phyloP scores from a whole-genome alignment of 2,113 vertebrate genomes.

The Motacilla tschutschensis region DNA sequence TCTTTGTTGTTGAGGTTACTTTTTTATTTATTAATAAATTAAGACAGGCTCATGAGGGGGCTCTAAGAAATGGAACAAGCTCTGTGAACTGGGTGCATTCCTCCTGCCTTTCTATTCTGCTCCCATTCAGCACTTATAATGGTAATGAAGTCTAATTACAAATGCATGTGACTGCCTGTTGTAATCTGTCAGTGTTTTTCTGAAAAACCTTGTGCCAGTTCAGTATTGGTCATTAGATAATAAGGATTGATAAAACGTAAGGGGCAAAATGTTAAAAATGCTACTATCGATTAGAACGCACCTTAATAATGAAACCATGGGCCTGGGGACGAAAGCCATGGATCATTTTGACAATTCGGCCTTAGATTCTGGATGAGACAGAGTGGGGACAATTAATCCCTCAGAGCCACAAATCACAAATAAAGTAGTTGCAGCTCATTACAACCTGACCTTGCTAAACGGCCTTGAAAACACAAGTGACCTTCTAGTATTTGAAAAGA shows the following conservation, averaged over 20 bases:
- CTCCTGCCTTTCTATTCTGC: constrained; percentile 40
- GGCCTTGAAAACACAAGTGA: constrained; percentile 81
- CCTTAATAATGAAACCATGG: constrained; percentile 82
- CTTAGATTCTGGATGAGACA: constrained; percentile 79
- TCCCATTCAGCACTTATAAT: constrained; percentile 80
- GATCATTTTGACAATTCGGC: constrained; percentile 83
- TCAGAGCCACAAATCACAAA: constrained; percentile 81
- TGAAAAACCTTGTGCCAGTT: constrained; percentile 73
- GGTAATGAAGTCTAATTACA: constrained; percentile 89
- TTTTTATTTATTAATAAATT: neutral
- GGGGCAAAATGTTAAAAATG: constrained; percentile 82
- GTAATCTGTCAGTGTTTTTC: constrained; percentile 72
- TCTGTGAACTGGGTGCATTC: neutral
- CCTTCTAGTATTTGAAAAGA: constrained; percentile 79
- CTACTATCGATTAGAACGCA: constrained; percentile 81
- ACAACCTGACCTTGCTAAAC: constrained; percentile 84
- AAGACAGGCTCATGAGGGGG: neutral
- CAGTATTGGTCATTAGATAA: constrained; percentile 84
- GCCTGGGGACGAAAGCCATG: constrained; percentile 79
- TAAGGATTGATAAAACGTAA: constrained; percentile 85
- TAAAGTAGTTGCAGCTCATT: constrained; percentile 84
- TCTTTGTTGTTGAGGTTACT: neutral
- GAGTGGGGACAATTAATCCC: constrained; percentile 87
- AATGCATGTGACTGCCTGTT: constrained; percentile 79
- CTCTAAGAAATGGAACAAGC: neutral